These are phyloP conservation scores for Busseola fusca DNA, from an alignment of 2,888 invertebrate species.

Conservation along the genomic window DNA sequence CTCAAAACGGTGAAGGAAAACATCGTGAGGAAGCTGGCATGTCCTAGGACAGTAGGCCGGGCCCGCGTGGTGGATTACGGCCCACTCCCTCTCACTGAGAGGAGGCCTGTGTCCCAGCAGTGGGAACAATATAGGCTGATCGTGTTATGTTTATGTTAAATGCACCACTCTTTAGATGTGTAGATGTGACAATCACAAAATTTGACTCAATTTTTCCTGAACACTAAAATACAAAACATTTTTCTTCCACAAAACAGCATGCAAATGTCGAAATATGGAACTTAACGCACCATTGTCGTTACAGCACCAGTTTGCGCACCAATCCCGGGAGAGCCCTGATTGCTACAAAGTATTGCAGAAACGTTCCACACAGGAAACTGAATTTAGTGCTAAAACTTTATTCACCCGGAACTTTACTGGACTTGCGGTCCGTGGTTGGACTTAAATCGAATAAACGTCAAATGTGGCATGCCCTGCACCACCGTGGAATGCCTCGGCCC, in stretches of 20 bases:
- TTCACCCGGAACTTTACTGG: slow-evolving; percentile 76
- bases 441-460: slow-evolving; percentile 86
- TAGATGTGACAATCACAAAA: background rate
- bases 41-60: no score
- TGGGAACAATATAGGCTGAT: no score
- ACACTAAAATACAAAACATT: slow-evolving; percentile 18
- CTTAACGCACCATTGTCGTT: slow-evolving; percentile 55
- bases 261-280: slow-evolving; percentile 56
- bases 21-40: no score
- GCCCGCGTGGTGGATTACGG: no score
- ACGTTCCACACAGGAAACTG: slow-evolving; percentile 70
- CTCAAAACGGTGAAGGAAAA: no score
- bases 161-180: background rate
- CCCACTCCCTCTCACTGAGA: no score
- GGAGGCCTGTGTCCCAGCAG: no score
- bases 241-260: slow-evolving; percentile 26
- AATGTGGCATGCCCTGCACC: slow-evolving; percentile 69
- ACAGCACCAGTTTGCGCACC: slow-evolving; percentile 47
- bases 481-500: slow-evolving; percentile 53
- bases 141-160: no score
- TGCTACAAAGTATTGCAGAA: slow-evolving; percentile 70
- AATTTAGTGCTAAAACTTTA: slow-evolving; percentile 79
- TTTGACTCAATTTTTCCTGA: background rate
- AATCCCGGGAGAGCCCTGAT: slow-evolving; percentile 63
- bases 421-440: slow-evolving; percentile 71